Percentiles rank a stretch among this genome's conserved stretches.
These are phyloP conservation scores for Agonopterix subpropinquella DNA, from an alignment of 2,888 invertebrate genomes.

Conservation along the genomic window DNA sequence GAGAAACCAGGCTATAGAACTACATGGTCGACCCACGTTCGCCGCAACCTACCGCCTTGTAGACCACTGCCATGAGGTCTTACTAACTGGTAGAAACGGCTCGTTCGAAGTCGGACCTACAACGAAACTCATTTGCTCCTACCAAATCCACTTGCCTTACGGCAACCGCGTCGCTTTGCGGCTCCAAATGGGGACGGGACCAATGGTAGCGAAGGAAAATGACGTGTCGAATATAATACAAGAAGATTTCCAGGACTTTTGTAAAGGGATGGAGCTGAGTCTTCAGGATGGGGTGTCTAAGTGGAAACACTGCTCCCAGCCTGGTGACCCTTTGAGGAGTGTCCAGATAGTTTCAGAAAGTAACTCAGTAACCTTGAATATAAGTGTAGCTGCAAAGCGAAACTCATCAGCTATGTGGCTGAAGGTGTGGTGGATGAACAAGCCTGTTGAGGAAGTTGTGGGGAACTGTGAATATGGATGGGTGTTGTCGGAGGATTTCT, in stretches of 20 bases:
- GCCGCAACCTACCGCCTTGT: constrained; percentile 80
- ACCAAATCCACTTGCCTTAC: constrained; percentile 81
- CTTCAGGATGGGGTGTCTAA: constrained; percentile 74
- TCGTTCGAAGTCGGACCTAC: constrained; percentile 79
- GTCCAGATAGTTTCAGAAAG: constrained; percentile 77
- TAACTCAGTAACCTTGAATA: constrained; percentile 71
- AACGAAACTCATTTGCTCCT: constrained; percentile 78
- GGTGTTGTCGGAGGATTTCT: constrained; percentile 80
- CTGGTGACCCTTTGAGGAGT: constrained; percentile 73
- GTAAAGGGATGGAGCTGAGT: constrained; percentile 74
- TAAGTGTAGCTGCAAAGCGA: constrained; percentile 53
- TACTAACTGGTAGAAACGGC: constrained; percentile 78
- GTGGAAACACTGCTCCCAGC: constrained; percentile 78
- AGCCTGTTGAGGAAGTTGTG: constrained; percentile 76
- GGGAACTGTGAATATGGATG: constrained; percentile 83
- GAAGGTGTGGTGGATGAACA: constrained; percentile 79
- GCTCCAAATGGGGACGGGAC: constrained; percentile 74
- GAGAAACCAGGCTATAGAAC: constrained; percentile 69
- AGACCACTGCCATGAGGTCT: constrained; percentile 83
- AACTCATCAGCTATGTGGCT: constrained; percentile 69
- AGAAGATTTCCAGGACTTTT: constrained; percentile 52
- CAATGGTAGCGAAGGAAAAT: constrained; percentile 43
- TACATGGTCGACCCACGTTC: constrained; percentile 80
- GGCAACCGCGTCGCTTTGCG: constrained; percentile 80
- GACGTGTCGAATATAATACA: constrained; percentile 51